Conservation (phyloP, 64 coral and sea anemone genomes). For the Dendrophyllia cribrosa region DNA sequence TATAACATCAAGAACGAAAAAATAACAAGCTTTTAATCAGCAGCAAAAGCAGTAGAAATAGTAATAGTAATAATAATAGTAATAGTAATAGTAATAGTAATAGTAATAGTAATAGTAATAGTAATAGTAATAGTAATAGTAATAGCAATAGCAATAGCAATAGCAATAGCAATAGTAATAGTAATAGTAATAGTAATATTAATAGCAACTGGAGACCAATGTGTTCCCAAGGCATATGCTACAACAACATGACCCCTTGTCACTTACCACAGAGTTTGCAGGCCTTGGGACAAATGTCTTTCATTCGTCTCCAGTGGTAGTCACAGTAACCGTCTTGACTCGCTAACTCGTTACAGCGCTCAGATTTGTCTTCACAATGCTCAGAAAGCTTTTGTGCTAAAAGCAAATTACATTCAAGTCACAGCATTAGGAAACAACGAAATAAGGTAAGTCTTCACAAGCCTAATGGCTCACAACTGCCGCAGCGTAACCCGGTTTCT, state of each 20-base stretch:
- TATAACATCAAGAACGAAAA: too few species aligned
- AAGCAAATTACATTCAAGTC: not conserved
- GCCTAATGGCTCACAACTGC: too few species aligned
- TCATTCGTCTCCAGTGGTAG: conserved; percentile 31
- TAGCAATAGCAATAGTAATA: not conserved
- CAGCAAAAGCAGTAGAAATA: too few species aligned
- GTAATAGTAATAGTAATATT: not conserved
- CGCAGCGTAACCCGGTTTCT: too few species aligned
- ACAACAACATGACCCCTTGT: not conserved
- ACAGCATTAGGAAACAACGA: not conserved
- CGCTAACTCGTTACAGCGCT: conserved; percentile 30
- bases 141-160: too few species aligned
- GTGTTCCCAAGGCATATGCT: not conserved
- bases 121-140: too few species aligned
- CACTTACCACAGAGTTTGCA: conserved; percentile 93
- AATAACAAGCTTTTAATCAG: too few species aligned
- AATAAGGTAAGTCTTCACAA: too few species aligned
- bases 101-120: too few species aligned
- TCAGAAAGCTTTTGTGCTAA: conserved; percentile 41
- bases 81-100: too few species aligned
- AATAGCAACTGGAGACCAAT: not conserved
- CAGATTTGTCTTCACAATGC: conserved; percentile 44
- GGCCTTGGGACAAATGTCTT: conserved; percentile 60
- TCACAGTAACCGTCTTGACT: conserved; percentile 52
- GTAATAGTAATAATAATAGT: too few species aligned